Percentiles rank a stretch among this genome's conserved stretches.
phyloP scores from a whole-genome alignment of 1,140 invertebrate genomes.

The Tetraneura akinire region DNA sequence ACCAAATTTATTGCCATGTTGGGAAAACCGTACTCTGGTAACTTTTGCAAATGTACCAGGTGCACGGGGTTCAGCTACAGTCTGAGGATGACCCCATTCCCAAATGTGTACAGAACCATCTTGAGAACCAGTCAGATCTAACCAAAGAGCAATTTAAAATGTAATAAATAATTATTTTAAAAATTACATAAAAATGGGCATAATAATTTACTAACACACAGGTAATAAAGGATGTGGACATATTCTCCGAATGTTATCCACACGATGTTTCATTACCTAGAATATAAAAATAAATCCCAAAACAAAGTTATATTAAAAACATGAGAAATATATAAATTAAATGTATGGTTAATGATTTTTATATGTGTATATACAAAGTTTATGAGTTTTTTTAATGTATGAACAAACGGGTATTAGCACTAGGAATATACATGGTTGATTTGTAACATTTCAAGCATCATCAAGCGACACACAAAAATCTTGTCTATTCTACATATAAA shows the following conservation, averaged over 20 bases:
- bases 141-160: slow-evolving; percentile 53
- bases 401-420: slow-evolving; percentile 14
- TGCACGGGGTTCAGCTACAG: slow-evolving; percentile 84
- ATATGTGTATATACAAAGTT: slow-evolving; percentile 52
- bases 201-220: slow-evolving; percentile 75
- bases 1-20: slow-evolving; percentile 98
- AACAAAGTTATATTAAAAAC: slow-evolving; percentile 9
- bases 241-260: slow-evolving; percentile 92
- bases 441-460: slow-evolving; percentile 41
- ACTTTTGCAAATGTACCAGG: slow-evolving; percentile 94
- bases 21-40: slow-evolving; percentile 89
- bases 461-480: slow-evolving; percentile 45
- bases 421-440: slow-evolving; percentile 20
- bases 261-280: slow-evolving; percentile 82
- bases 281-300: slow-evolving; percentile 53
- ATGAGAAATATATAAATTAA: background rate
- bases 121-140: slow-evolving; percentile 93
- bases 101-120: slow-evolving; percentile 97
- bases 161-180: background rate
- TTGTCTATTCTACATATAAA: slow-evolving; percentile 45
- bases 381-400: slow-evolving; percentile 32
- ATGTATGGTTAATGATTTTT: slow-evolving; percentile 35
- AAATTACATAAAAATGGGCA: background rate
- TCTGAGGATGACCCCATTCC: slow-evolving; percentile 95
- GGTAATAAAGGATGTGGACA: slow-evolving; percentile 92